Conservation (phyloP, 2,888 invertebrate genomes). For the Masnerella sp. region DNA sequence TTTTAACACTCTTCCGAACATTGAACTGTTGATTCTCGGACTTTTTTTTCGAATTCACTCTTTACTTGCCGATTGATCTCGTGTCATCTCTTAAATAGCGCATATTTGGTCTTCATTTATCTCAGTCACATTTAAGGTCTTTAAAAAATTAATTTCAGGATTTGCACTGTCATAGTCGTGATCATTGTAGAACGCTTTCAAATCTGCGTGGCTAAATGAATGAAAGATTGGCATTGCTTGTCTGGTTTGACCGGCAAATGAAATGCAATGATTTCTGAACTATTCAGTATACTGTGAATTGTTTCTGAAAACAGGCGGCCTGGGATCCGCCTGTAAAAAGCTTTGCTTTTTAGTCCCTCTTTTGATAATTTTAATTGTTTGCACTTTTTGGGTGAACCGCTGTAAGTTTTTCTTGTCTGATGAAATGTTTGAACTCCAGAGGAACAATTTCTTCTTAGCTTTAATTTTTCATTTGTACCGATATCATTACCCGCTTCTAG, state of each 20-base stretch:
- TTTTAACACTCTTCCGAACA: slow-evolving; percentile 19
- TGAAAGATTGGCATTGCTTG: slow-evolving; percentile 13
- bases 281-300: slow-evolving; percentile 6
- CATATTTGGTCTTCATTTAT: slow-evolving; percentile 9
- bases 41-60: slow-evolving; percentile 14
- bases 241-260: slow-evolving; percentile 2
- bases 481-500: slow-evolving; percentile 46
- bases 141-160: slow-evolving; percentile 20
- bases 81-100: slow-evolving; percentile 9
- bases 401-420: slow-evolving; percentile 30
- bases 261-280: slow-evolving; percentile 11
- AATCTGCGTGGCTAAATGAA: background rate
- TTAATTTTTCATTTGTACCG: slow-evolving; percentile 13
- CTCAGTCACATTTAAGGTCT: slow-evolving; percentile 3
- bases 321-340: background rate
- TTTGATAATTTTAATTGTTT: slow-evolving; percentile 21
- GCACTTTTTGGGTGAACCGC: slow-evolving; percentile 36
- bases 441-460: slow-evolving; percentile 38
- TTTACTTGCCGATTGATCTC: slow-evolving; percentile 16
- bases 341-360: background rate
- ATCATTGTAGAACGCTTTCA: slow-evolving; percentile 14
- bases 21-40: slow-evolving; percentile 21
- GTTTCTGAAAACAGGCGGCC: background rate
- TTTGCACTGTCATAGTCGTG: slow-evolving; percentile 29
- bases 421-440: slow-evolving; percentile 55